Evolutionary conservation across 1,140 invertebrate species (phyloP), one percentile per base, ranked within the genome.

Genomic region (Philotrypesis tridentata): DNA sequence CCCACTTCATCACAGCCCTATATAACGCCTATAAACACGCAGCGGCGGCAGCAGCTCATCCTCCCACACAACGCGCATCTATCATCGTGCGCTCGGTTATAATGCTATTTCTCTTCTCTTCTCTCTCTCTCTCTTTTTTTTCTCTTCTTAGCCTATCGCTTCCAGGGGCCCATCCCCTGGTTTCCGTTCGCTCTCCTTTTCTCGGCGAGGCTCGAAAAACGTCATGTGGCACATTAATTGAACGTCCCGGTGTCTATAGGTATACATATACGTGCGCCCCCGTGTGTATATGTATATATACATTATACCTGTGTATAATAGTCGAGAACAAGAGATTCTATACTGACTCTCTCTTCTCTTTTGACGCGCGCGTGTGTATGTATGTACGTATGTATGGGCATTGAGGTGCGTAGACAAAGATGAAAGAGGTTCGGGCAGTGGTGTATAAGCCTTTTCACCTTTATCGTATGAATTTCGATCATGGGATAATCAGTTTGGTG

Each of bases 171-270:
- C 63, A 71, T 48, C 83, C 80, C 80, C 70, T 75, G 73, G 81
- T 84, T 86, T 85, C 85, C 81, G 84, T 73, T 82, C 43, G 37
- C 70, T 70, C 79, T 55, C 48, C n/a, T 17, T 55, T 17, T 55
- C 48, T n/a, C 48, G 14, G 3, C 21, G 2, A 21, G 17, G 14
- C 21, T 55, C 48, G 48, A 55, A 60, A 83, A 85, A 82, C 85
- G 85, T 86, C 85, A 86, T 86, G 84, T 86, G 85, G 85, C 70
- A 65, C 82, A 83, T 86, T 86, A 85, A 85, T 86, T 80, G 83
- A 80, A 83, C 43, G 17, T 14, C 48, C 3, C 48, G 48, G n/a
- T 55, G n/a, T 55, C 21, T 55, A n/a, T 55, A n/a, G 21, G 4
- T 55, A 55, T 55, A 55, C 21, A 67, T 43, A 37, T 25, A 65